Base-by-base conservation (phyloP, 2,797 vertebrate genomes). In the Paratrypauchen microcephalus region DNA sequence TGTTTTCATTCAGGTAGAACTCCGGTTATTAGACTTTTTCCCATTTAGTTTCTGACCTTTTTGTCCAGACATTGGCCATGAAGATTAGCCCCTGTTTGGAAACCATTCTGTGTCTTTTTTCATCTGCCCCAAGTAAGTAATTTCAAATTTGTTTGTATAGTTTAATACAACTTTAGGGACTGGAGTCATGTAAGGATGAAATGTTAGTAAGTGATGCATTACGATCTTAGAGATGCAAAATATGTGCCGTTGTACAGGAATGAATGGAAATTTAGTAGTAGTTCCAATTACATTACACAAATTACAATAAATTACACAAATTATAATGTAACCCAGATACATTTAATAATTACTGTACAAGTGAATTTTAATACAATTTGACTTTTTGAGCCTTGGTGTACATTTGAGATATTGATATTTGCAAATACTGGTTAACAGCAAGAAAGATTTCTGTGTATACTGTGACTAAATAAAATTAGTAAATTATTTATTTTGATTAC, bases 41-140 rank as follows among this genome's bases (percentile, higher is more conserved):
- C 63, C 5, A 70, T 70, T 74, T 26, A 72, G 64, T 64, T 58
- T 41, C 12, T 66, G 66, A 81, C 75, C 41, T 76, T 71, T 39
- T 57, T 69, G 21, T 59, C 52, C 3, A 58, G 68, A 59, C 74
- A n/a, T 36, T 41, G 21, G 47, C 1, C 0, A 59, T 54, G 21
- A 24, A 68, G 65, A 57, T 60, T 19, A 69, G 41, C 15, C 23
- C 73, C 71, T 70, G 12, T 3, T 64, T 13, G 73, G 21, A 64
- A 0, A 56, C 56, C 50, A 21, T 30, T 28, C 16, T 50, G 26
- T 36, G 28, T 9, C 6, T 54, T 12, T 52, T 54, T 66, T n/a
- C 18, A 54, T 52, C 6, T 30, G 24, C 24, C 19, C 32, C 6
- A 8, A 47, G 23, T 62, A n/a, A 1, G 6, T 36, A 62, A n/a